Percentiles rank a stretch among this genome's conserved stretches.
Conservation (phyloP, 2,113 vertebrate genomes). For the Paradoxurus hermaphroditus region DNA sequence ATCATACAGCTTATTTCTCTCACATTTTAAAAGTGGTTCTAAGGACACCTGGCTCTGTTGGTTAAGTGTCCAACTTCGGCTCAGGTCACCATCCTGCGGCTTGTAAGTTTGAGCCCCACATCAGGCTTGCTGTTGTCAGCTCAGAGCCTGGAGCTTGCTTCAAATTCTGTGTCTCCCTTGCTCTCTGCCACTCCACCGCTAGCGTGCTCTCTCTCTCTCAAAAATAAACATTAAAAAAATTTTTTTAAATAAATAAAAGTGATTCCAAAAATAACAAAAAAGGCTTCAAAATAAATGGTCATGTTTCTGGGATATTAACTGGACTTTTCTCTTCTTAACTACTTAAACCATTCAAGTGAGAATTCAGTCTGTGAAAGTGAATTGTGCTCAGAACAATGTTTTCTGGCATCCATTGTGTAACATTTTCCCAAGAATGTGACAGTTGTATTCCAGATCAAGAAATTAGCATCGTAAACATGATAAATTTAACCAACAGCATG, state of each 20-base stretch:
- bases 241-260: background rate
- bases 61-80: background rate
- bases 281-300: background rate
- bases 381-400: background rate
- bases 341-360: background rate
- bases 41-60: background rate
- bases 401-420: background rate
- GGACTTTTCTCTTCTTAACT: background rate
- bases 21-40: background rate
- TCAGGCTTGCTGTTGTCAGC: background rate
- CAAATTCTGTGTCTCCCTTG: background rate
- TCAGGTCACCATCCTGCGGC: background rate
- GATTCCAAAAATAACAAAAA: background rate
- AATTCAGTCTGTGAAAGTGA: background rate
- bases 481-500: slow-evolving; percentile 31
- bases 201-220: background rate
- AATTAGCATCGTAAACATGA: slow-evolving; percentile 8
- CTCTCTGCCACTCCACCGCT: background rate
- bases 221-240: too few relatives aligned
- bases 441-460: slow-evolving; percentile 7
- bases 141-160: background rate
- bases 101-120: background rate
- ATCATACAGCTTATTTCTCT: background rate
- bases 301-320: background rate
- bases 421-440: background rate